Evolutionary conservation across 2,888 invertebrate species (phyloP), one percentile per base, ranked within the genome.

Genomic region (Halictus ligatus): DNA sequence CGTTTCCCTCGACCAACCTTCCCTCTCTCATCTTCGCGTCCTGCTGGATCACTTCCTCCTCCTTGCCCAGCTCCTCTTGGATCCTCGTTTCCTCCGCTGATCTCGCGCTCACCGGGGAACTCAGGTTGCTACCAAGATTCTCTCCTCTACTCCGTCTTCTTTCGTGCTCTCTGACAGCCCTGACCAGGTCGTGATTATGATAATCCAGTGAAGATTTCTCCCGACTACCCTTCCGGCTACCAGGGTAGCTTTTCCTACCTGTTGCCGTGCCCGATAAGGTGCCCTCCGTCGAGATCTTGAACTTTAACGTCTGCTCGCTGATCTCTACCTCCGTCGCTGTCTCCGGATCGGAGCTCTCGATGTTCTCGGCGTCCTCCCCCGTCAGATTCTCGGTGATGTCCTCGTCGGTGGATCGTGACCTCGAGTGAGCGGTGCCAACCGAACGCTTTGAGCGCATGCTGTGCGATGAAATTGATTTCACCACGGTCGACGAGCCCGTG

Each of bases 241-340:
- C 96, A 0, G 97, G 97, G 93, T 97, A 97, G 92, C 97, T 97
- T 91, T 96, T 97, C 6, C 97, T 94, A 1, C 96, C 96, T 8
- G 95, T 92, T 18, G 86, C 88, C 25, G 92, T 80, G 3, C 92
- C 90, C 40, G 95, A 95, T 90, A 96, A 94, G 87, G 96, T 96
- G 80, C 96, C 96, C 93, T 97, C 97, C 0, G 97, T 97, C 58
- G 97, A 97, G 89, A 97, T 97, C 94, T 97, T 97, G 93, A 97
- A 97, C 93, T 97, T 97, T 64, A 97, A 96, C 2, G 97, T 96
- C 93, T 97, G 97, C 93, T 97, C 97, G 86, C 97, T 97, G 86
- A 97, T 97, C 94, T 97, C 97, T 72, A 97, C 97, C 94, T 97
- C 97, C 46, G 97, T 97, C 74, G 97, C 97, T 0, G 97, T 97